Conservation (phyloP, 53 echinoderm and acorn worm species). For the Henricia sp. region DNA sequence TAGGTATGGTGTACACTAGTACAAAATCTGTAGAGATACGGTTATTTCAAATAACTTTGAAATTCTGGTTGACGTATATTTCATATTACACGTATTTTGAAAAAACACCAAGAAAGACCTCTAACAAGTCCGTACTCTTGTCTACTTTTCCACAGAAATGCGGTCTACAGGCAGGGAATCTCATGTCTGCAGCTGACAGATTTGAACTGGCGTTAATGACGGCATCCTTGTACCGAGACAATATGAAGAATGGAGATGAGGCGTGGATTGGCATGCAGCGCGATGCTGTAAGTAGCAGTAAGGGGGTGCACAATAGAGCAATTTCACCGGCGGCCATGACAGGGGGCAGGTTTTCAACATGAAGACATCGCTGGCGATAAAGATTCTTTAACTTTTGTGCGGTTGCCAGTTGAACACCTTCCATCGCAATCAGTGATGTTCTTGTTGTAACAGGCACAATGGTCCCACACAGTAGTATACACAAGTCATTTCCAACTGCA, state of each 20-base stretch:
- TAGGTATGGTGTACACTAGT: too few species aligned
- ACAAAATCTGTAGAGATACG: too few species aligned
- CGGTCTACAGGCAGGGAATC: not conserved
- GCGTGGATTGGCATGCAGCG: slow-evolving; percentile 38
- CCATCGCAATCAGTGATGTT: too few species aligned
- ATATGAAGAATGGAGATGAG: not conserved
- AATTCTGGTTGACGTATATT: too few species aligned
- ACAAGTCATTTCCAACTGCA: too few species aligned
- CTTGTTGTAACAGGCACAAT: not conserved
- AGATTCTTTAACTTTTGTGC: not conserved
- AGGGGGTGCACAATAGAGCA: not conserved
- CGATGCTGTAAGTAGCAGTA: slow-evolving; percentile 8
- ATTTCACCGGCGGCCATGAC: not conserved
- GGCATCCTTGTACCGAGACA: not conserved
- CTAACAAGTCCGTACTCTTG: not conserved
- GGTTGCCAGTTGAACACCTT: not conserved
- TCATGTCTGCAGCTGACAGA: slow-evolving; percentile 18
- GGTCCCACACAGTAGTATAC: too few species aligned
- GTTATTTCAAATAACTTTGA: too few species aligned
- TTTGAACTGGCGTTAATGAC: slow-evolving; percentile 19
- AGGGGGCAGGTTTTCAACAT: too few species aligned
- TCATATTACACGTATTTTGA: too few species aligned
- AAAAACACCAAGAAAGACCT: not conserved
- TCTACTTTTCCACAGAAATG: slow-evolving; percentile 1
- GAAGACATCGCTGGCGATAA: too few species aligned